Base-by-base conservation (phyloP, 2,888 invertebrate genomes). In the Gisinianus flammeolus region DNA sequence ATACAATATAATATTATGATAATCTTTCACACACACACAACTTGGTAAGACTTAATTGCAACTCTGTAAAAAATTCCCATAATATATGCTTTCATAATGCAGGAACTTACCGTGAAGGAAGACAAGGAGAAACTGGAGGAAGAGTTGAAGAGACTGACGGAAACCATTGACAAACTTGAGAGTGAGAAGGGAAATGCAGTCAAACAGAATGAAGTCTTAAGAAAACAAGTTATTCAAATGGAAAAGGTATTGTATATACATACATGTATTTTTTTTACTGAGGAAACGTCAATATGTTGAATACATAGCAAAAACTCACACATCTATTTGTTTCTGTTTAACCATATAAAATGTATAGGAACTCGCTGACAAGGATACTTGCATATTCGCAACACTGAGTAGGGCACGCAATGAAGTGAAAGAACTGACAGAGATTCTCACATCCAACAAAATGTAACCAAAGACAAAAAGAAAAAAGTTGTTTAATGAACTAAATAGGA, bases 371-470 rank as follows among this genome's bases (percentile, higher is more conserved):
- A 82, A 83, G 31, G 80, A 78, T 52, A 66, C 80, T 8, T 75
- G 73, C 5, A 80, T 80, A 67, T 80, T 80, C 31, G 73, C 64
- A 56, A 79, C 79, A 5, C 71, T 84, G 66, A 73, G 64, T 24
- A 73, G 81, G 71, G 80, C 82, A 3, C 76, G 78, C 30, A 75
- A 72, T 67, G 84, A 83, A 54, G 58, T 82, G 16, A 81, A 82
- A 52, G 83, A 83, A 33, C 69, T 78, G 16, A 35, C 76, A 2
- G 83, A 83, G 31, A 56, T 77, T n/a, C 31, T 77, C 24, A 44
- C 77, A n/a, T 22, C 62, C 0, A n/a, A 22, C 24, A 64, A 31
- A 66, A 26, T 28, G 10, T 66, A 52, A 16, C n/a, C n/a, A n/a
- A n/a, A n/a, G n/a, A n/a, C n/a, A n/a, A n/a, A n/a, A n/a, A n/a